A percentile compares a stretch with the other conserved stretches of the same genome.
Conservation (phyloP, 53 echinoderm and acorn worm genomes). For the Temnopleurus reevesii region DNA sequence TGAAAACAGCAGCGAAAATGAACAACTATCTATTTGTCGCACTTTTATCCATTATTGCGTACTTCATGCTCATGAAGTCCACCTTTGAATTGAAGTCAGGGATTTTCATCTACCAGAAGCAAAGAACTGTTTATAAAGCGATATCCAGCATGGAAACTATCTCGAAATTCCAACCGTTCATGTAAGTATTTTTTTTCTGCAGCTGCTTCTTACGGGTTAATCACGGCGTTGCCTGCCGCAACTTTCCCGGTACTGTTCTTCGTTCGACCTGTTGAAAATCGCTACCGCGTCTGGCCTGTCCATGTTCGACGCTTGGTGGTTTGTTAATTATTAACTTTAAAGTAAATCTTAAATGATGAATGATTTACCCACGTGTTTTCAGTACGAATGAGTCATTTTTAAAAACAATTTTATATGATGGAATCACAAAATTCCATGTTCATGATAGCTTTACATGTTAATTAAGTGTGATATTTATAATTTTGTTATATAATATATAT, state of each 20-base stretch:
- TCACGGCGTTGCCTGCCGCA: background rate
- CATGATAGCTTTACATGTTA: too few species aligned
- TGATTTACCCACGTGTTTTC: too few species aligned
- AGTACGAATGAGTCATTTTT: too few species aligned
- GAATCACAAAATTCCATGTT: too few species aligned
- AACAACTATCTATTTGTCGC: conserved; percentile 42
- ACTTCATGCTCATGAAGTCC: conserved; percentile 22
- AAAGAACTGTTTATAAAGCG: background rate
- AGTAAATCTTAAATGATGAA: too few species aligned
- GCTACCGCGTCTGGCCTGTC: background rate
- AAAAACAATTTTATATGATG: too few species aligned
- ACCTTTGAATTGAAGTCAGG: conserved; percentile 17
- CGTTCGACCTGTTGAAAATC: background rate
- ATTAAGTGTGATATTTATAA: too few species aligned
- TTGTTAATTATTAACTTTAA: conserved; percentile 43
- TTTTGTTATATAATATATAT: too few species aligned
- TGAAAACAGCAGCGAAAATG: conserved; percentile 10
- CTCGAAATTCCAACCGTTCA: conserved; percentile 26
- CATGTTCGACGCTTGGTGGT: background rate
- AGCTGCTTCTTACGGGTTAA: background rate
- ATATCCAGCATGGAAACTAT: conserved; percentile 35
- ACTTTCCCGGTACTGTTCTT: background rate
- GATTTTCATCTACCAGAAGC: conserved; percentile 48
- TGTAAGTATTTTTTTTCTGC: conserved; percentile 18
- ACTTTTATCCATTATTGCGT: conserved; percentile 7